phyloP scores from a whole-genome alignment of 2,888 invertebrate species.

The Oscheius sp. region DNA sequence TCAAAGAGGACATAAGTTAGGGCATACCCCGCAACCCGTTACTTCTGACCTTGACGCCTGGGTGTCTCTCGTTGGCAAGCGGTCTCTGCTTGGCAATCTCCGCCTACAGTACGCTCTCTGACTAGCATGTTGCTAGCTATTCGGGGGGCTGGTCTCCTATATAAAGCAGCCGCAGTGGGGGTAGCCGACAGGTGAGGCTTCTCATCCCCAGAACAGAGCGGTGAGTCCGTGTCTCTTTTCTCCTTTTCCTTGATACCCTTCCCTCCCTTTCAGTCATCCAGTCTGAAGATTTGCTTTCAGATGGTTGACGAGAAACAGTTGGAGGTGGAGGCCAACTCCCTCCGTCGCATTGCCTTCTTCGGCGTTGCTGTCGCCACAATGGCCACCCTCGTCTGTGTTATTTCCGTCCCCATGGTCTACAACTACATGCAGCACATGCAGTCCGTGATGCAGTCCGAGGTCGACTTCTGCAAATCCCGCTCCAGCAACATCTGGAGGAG shows the following conservation, averaged over 20 bases:
- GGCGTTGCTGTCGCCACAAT: slow-evolving; percentile 65
- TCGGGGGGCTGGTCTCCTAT: slow-evolving; percentile 8
- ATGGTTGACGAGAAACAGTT: slow-evolving; percentile 52
- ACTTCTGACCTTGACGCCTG: neutral
- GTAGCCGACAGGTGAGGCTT: neutral
- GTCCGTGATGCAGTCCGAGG: slow-evolving; percentile 65
- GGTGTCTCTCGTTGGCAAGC: neutral
- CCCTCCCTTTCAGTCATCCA: too few relatives aligned
- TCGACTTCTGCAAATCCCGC: slow-evolving; percentile 67
- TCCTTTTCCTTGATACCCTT: neutral
- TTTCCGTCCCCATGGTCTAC: slow-evolving; percentile 69
- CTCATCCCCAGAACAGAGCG: neutral
- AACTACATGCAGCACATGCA: slow-evolving; percentile 72
- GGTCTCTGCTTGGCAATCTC: neutral
- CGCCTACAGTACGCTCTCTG: slow-evolving; percentile 1
- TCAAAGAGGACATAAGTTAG: too few relatives aligned
- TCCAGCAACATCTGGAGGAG: slow-evolving; percentile 68
- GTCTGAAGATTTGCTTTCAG: neutral
- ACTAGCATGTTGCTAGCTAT: neutral
- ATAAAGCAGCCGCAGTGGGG: neutral
- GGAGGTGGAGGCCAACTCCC: slow-evolving; percentile 62
- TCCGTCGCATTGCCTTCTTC: slow-evolving; percentile 63
- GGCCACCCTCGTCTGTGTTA: slow-evolving; percentile 63
- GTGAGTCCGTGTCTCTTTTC: neutral
- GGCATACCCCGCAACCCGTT: too few relatives aligned